Evolutionary conservation across 2,888 invertebrate genomes (phyloP), one percentile per base, ranked within the genome.

Genomic region (Dicyrtoma fusca): DNA sequence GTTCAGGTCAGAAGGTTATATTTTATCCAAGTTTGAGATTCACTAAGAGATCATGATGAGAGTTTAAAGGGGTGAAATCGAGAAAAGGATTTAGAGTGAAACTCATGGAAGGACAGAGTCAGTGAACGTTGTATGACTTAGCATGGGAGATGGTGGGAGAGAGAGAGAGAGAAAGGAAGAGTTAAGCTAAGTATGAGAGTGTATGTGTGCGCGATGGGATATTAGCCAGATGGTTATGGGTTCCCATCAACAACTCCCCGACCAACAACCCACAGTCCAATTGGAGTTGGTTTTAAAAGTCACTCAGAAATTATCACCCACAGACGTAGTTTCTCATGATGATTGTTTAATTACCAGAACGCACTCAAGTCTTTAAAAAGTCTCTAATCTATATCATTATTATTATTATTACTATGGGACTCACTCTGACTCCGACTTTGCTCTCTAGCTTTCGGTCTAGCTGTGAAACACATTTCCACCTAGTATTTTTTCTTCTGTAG

Each of bases 311-410:
- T 63, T 47, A 45, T 47, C 63, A 63, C 63, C 47, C n/a, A 26
- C 63, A 14, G 23, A 14, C 21, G n/a, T 51, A 21, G 17, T 17
- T 51, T 19, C 51, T 51, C 62, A 70, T 70, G 70, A 62, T 70
- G 70, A 70, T 70, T 62, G 70, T 62, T 70, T 70, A 70, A 70
- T 70, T 70, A 62, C 61, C 44, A 53, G 65, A 65, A 53, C 65
- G 65, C 65, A 65, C 65, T 65, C 49, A 65, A 65, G 49, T 65
- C 65, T 65, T 47, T 51, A 51, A 65, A 51, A 53, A 51, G 34
- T 26, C 65, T 65, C 61, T 61, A 61, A 61, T 61, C 61, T 61
- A 34, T 61, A 14, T 63, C 47, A 63, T 63, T 63, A 63, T 47
- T 63, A 63, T 55, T 55, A 55, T 55, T 55, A 55, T 23, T 55